Evolutionary conservation across 1,140 invertebrate species (phyloP).

Genomic region (Macrobrachium rosenbergii): DNA sequence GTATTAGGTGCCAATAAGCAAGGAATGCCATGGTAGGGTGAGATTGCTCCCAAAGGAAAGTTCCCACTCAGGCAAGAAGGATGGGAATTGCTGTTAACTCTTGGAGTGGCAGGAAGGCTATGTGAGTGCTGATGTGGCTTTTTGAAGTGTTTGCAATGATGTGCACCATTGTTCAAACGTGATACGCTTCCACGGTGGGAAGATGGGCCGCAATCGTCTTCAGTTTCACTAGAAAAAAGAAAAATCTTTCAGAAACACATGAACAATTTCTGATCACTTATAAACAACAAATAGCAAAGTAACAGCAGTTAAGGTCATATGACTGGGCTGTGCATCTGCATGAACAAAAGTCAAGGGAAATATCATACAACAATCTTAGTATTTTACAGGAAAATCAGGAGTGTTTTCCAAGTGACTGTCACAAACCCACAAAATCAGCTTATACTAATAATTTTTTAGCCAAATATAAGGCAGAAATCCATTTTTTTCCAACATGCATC

Average conservation of each 20-base stretch:
- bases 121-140: constrained; percentile 44
- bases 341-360: no score
- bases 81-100: constrained; percentile 49
- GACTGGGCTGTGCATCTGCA: no score
- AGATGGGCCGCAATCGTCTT: constrained; percentile 28
- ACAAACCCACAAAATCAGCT: no score
- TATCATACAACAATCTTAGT: no score
- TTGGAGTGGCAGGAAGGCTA: constrained; percentile 51
- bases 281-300: neutral
- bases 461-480: no score
- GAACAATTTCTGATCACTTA: neutral
- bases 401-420: no score
- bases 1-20: constrained; percentile 24
- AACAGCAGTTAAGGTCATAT: no score
- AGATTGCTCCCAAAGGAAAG: constrained; percentile 27
- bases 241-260: neutral
- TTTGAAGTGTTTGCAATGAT: constrained; percentile 39
- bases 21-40: constrained; percentile 13
- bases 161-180: constrained; percentile 25
- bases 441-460: no score
- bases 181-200: constrained; percentile 12
- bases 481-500: no score
- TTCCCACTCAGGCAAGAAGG: constrained; percentile 23
- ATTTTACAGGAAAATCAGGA: no score
- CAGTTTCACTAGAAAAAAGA: constrained; percentile 31